Conservation (phyloP, 2,113 vertebrate species). For the Macroglossus sobrinus region DNA sequence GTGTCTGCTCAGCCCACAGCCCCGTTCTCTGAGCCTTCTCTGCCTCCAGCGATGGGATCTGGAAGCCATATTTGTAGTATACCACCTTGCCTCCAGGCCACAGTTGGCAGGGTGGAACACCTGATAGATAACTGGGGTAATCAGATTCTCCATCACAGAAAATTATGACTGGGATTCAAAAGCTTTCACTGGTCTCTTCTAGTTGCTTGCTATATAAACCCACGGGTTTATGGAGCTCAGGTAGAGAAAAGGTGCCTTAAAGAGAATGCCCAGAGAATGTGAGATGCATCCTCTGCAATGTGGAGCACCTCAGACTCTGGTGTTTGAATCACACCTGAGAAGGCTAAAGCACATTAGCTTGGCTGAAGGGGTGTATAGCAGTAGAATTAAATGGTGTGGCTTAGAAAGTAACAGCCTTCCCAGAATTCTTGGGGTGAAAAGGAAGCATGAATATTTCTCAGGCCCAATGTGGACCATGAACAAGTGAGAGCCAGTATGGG, state of each 20-base stretch:
- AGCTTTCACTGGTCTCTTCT: background rate
- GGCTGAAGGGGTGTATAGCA: background rate
- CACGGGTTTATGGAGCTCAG: background rate
- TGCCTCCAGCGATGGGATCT: background rate
- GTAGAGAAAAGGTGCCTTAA: background rate
- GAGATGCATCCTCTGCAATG: background rate
- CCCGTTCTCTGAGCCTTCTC: background rate
- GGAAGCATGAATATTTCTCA: background rate
- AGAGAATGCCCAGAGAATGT: background rate
- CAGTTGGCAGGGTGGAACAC: background rate
- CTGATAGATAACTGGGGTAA: background rate
- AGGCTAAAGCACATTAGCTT: background rate
- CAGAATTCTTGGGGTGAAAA: background rate
- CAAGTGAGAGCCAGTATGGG: background rate
- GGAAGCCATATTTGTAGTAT: background rate
- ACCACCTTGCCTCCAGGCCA: background rate
- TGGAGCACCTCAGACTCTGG: background rate
- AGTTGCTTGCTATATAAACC: background rate
- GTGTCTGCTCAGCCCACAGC: background rate
- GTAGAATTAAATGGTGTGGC: background rate
- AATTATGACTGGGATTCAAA: background rate
- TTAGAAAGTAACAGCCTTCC: background rate
- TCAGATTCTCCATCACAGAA: background rate
- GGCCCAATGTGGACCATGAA: background rate
- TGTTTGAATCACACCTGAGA: background rate